Base-by-base conservation (phyloP, 2,797 vertebrate species). In the Aulostomus chinensis region DNA sequence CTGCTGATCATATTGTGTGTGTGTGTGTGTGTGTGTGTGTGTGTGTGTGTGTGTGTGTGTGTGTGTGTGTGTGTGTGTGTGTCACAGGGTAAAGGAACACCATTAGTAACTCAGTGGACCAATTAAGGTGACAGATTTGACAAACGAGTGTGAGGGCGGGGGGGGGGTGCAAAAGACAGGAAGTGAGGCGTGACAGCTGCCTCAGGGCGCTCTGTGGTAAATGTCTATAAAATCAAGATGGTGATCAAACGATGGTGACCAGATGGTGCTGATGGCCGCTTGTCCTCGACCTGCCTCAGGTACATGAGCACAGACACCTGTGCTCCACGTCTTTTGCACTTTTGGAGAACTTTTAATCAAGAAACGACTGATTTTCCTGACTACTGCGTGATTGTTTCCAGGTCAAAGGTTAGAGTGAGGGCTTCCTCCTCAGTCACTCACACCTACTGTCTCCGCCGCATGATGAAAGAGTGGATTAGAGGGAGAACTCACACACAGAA, bases 41-140 rank as follows among this genome's bases (percentile, higher is more conserved):
- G 38, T 42, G 36, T 38, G 37, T 28, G 43, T 48, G 20, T 45
- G 49, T 39, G 55, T 34, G 57, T 26, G 40, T 39, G 46, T 47
- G 26, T 43, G 33, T 47, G 28, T 54, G 49, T 52, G 33, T 26
- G 22, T 9, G 33, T 28, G 34, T 50, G 51, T 56, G 40, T 55
- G 40, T 30, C 21, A 25, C 16, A 16, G 54, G 49, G 58, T 67
- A 47, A 58, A 58, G 41, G 49, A 72, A 66, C 49, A 56, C 68
- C 15, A 57, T 47, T 40, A 85, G 80, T 82, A 82, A 82, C 71
- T 83, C 67, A 68, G 78, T 48, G 52, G 74, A 46, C 80, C 86
- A 90, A 88, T 90, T 88, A 89, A 74, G 68, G 76, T 59, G 87
- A 89, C 89, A 88, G 76, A 37, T 74, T 85, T 89, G 87, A 92